Percentiles rank a stretch among this genome's conserved stretches.
Conservation (phyloP, 2,113 vertebrate species). For the Nyctibius bracteatus region DNA sequence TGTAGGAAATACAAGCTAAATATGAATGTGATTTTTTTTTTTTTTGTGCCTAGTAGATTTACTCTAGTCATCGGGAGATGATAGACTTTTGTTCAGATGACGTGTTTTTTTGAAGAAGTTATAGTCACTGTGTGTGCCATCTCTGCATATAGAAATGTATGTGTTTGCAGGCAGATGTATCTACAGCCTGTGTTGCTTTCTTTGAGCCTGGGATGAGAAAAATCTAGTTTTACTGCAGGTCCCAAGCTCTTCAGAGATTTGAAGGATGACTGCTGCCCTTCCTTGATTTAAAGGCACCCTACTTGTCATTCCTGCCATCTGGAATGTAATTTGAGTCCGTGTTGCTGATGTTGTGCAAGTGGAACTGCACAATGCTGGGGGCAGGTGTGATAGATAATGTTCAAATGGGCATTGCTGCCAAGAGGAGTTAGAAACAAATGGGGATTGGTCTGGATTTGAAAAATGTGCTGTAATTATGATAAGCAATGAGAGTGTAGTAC, state of each 20-base stretch:
- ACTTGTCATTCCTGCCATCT: not conserved
- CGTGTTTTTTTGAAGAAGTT: not conserved
- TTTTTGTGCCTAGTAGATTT: not conserved
- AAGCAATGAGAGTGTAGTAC: rapidly evolving
- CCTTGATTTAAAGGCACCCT: not conserved
- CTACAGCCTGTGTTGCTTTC: not conserved
- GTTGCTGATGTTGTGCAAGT: not conserved
- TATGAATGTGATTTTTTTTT: rapidly evolving
- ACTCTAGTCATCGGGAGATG: not conserved
- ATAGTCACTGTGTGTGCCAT: rapidly evolving
- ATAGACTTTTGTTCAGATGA: not conserved
- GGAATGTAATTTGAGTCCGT: not conserved
- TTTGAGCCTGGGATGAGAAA: not conserved
- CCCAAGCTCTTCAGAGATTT: not conserved
- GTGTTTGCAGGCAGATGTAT: not conserved
- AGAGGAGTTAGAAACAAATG: not conserved
- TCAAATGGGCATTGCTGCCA: not conserved
- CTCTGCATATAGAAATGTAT: rapidly evolving
- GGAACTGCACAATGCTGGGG: not conserved
- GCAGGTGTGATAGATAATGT: not conserved
- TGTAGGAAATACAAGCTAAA: not conserved
- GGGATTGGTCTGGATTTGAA: not conserved
- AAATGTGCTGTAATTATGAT: not conserved
- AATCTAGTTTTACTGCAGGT: not conserved
- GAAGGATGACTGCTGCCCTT: not conserved